Percentiles rank a stretch among this genome's conserved stretches.
phyloP scores from a whole-genome alignment of 2,797 vertebrate species.

The Phalanger gymnotis region DNA sequence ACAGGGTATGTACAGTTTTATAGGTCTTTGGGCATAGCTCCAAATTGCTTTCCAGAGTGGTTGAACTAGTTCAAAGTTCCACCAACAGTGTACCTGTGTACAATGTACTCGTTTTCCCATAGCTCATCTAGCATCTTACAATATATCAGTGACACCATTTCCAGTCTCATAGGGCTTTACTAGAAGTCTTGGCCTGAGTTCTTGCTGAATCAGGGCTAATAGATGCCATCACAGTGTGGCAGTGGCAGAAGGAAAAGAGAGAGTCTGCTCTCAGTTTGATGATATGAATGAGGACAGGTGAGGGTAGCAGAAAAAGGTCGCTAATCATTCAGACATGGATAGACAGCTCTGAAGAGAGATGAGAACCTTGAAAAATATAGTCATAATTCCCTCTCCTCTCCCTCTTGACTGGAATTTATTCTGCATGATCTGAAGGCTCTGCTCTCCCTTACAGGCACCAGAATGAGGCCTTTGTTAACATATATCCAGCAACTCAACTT shows the following conservation, averaged over 20 bases:
- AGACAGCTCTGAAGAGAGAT: not conserved
- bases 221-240: not conserved
- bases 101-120: not conserved
- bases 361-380: not conserved
- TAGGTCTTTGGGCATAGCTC: not conserved
- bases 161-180: not conserved
- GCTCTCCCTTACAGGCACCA: not conserved
- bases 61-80: not conserved
- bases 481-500: not conserved
- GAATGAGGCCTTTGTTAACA: not conserved
- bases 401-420: not conserved
- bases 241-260: not conserved
- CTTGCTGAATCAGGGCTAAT: conserved; percentile 18
- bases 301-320: not conserved
- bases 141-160: not conserved
- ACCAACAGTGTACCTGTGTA: not conserved
- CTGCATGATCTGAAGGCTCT: not conserved
- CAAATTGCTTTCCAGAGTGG: not conserved
- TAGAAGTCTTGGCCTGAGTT: not conserved
- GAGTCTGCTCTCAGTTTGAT: not conserved
- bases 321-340: not conserved
- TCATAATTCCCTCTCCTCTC: not conserved
- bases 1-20: not conserved
- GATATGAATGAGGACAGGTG: not conserved
- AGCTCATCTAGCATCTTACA: not conserved